Percentiles rank a stretch among this genome's conserved stretches.
phyloP scores from a whole-genome alignment of 1,140 invertebrate species.

The Ostrea edulis region DNA sequence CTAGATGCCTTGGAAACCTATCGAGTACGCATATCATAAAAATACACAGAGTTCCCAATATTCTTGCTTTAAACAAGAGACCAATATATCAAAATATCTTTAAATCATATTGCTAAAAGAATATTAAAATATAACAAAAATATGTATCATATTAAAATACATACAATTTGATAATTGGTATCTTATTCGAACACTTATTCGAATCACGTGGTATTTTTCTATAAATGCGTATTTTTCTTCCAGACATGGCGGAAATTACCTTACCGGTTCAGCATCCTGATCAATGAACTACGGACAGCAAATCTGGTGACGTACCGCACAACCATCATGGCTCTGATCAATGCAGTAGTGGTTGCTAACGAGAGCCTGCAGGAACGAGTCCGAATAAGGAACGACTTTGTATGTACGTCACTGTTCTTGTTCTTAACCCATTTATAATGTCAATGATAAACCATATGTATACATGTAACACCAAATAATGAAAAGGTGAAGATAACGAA shows the following conservation, averaged over 20 bases:
- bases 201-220: background rate
- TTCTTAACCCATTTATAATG: background rate
- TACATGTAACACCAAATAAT: background rate
- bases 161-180: background rate
- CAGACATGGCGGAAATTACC: constrained; percentile 80
- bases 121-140: too few species aligned
- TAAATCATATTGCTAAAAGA: too few species aligned
- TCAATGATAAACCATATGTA: background rate
- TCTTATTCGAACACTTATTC: background rate
- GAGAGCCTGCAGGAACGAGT: constrained; percentile 91
- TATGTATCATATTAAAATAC: background rate
- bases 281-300: constrained; percentile 90
- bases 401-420: constrained; percentile 84
- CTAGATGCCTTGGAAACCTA: constrained; percentile 80
- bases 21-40: constrained; percentile 67
- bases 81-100: too few species aligned
- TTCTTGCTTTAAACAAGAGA: background rate
- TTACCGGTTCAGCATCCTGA: constrained; percentile 92
- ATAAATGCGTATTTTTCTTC: constrained; percentile 42
- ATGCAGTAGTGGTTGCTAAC: constrained; percentile 95
- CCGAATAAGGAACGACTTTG: constrained; percentile 94
- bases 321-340: constrained; percentile 94
- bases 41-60: background rate
- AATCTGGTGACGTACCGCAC: constrained; percentile 91
- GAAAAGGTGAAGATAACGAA: too few species aligned